Percentiles rank a stretch among this genome's conserved stretches.
phyloP scores from a whole-genome alignment of 2,797 vertebrate genomes.

The Myripristis jacobus region DNA sequence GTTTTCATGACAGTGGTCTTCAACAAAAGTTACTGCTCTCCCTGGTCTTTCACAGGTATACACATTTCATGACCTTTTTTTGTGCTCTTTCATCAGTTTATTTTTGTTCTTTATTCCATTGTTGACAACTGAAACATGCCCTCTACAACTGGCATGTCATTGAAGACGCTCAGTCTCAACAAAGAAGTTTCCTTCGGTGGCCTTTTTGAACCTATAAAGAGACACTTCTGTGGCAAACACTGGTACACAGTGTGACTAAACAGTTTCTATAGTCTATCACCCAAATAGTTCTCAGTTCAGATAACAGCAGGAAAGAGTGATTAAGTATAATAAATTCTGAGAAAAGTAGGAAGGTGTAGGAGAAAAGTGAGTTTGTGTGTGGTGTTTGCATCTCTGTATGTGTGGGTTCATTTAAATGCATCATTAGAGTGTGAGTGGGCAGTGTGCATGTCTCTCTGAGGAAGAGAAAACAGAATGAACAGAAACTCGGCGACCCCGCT shows the following conservation, averaged over 20 bases:
- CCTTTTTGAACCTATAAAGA: neutral
- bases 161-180: too few species aligned
- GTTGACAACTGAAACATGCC: too few species aligned
- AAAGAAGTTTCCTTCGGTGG: too few species aligned
- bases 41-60: too few species aligned
- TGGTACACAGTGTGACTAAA: neutral
- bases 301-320: constrained; percentile 19
- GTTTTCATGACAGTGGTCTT: too few species aligned
- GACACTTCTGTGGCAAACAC: neutral
- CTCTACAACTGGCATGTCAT: too few species aligned
- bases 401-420: constrained; percentile 16
- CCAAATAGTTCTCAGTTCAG: constrained; percentile 37
- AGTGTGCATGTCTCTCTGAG: neutral
- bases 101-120: too few species aligned
- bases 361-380: neutral
- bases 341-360: constrained; percentile 37
- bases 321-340: constrained; percentile 30
- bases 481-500: constrained; percentile 19
- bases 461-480: constrained; percentile 12
- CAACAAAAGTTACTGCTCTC: too few species aligned
- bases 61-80: too few species aligned
- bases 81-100: too few species aligned
- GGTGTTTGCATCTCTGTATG: neutral
- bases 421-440: constrained; percentile 33
- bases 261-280: neutral